Conservation (phyloP, 2,888 invertebrate species). For the Azorinus chamasolen region DNA sequence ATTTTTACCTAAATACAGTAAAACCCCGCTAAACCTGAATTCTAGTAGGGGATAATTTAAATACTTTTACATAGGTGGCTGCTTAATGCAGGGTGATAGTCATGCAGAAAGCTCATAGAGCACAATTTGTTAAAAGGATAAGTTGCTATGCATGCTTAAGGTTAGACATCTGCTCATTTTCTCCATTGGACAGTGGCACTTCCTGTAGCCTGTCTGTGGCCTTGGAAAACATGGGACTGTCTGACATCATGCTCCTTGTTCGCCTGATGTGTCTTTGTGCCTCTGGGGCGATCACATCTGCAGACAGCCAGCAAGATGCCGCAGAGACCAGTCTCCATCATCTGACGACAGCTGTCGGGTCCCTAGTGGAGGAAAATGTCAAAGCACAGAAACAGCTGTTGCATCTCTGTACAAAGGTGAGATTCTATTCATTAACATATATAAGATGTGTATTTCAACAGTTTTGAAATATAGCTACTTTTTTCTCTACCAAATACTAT, state of each 20-base stretch:
- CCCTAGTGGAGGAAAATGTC: constrained; percentile 88
- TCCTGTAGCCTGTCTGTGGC: constrained; percentile 87
- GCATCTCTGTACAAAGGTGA: constrained; percentile 88
- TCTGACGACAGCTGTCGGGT: constrained; percentile 87
- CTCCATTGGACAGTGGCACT: constrained; percentile 86
- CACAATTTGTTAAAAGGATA: no score
- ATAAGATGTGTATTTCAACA: no score
- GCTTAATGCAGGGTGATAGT: no score
- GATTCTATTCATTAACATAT: background rate
- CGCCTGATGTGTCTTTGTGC: constrained; percentile 89
- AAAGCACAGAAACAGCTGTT: constrained; percentile 88
- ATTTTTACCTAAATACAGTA: no score
- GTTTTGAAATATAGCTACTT: no score
- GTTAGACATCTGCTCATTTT: no score
- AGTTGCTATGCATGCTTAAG: no score
- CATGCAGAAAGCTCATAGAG: no score
- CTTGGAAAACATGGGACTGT: constrained; percentile 87
- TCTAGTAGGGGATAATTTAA: no score
- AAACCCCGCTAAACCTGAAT: no score
- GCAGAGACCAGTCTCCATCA: constrained; percentile 69
- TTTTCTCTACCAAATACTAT: no score
- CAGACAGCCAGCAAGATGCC: constrained; percentile 30
- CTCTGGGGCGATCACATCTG: constrained; percentile 88
- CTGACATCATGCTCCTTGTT: constrained; percentile 89
- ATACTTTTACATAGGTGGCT: no score